These are phyloP conservation scores for Cyanocitta stelleri DNA, from an alignment of 2,113 vertebrate genomes.

Conservation along the genomic window DNA sequence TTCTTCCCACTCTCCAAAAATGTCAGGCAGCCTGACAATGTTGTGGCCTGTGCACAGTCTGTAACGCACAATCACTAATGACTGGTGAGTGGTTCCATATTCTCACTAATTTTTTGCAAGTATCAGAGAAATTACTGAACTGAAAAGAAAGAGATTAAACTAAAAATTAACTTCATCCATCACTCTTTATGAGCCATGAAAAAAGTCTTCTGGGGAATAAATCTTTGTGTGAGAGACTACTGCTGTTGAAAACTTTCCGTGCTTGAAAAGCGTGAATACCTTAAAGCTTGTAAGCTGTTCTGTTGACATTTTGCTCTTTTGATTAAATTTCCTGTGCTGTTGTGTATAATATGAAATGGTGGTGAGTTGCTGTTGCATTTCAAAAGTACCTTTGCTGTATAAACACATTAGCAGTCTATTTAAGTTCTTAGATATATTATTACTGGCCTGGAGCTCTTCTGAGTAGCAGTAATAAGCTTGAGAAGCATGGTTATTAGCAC, in stretches of 20 bases:
- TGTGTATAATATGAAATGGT: not conserved
- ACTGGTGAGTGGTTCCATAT: slow-evolving; percentile 50
- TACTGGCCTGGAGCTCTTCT: not conserved
- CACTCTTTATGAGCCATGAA: slow-evolving; percentile 80
- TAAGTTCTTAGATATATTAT: not conserved
- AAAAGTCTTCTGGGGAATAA: slow-evolving; percentile 70
- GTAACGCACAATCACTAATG: slow-evolving; percentile 17
- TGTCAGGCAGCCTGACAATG: not conserved
- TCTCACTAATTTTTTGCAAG: slow-evolving; percentile 68
- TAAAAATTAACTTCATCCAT: slow-evolving; percentile 82
- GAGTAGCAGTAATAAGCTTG: not conserved
- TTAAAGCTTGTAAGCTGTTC: slow-evolving; percentile 49
- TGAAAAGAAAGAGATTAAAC: slow-evolving; percentile 77
- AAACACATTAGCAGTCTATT: not conserved
- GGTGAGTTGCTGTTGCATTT: not conserved
- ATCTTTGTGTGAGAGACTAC: slow-evolving; percentile 63
- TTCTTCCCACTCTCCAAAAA: not conserved
- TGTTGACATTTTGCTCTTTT: slow-evolving; percentile 52
- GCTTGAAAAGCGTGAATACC: slow-evolving; percentile 56
- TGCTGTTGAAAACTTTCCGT: slow-evolving; percentile 50
- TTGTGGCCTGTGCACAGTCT: not conserved
- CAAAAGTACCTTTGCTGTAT: not conserved
- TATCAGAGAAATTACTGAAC: slow-evolving; percentile 72
- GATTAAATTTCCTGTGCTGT: slow-evolving; percentile 24
- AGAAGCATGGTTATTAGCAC: not conserved